Evolutionary conservation across 2,113 vertebrate genomes (phyloP), one percentile per base, ranked within the genome.

Genomic region (Eptatretus burgeri): DNA sequence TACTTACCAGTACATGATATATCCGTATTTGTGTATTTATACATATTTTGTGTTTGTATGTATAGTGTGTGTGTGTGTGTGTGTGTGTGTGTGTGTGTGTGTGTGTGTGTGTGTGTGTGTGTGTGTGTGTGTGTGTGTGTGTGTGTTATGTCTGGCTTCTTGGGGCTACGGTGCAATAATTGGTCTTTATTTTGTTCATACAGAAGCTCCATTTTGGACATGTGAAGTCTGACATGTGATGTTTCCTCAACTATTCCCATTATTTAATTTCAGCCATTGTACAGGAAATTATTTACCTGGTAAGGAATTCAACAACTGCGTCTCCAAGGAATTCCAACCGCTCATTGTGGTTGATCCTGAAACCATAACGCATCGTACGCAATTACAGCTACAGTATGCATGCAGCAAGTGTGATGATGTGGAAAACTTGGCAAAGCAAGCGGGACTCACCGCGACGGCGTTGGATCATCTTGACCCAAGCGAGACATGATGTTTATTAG

Each of bases 401-500:
- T 41, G 27, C 27, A 41, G 7, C 27, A 41, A 7, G 27, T 41
- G 27, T 7, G 27, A 5, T 41, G 27, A 41, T 41, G 27, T 7
- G 27, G 27, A 3, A 41, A 41, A 41, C 27, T 7, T 41, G 27
- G 27, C 27, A 7, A 41, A 7, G 27, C 27, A 41, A 41, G 7
- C 56, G 56, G n/a, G 13, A 66, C 70, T 71, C 78, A 94, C 91
- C 91, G 88, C 72, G 91, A 95, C 67, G 91, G 91, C 72, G 89
- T 80, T 64, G 91, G 91, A 72, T 98, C 91, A 64, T 98, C 88
- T 77, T 98, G 91, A 63, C 91, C 91, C 71, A 98, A 80, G n/a
- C 91, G 84, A 64, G 91, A 98, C 91, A 98, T 98, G 73, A 98
- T 98, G 77, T 98, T 98, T 76, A 98, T 98, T 76, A 98, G 70